Evolutionary conservation across 2,888 invertebrate species (phyloP).

Genomic region (Ashinkailepas kermadecensis): DNA sequence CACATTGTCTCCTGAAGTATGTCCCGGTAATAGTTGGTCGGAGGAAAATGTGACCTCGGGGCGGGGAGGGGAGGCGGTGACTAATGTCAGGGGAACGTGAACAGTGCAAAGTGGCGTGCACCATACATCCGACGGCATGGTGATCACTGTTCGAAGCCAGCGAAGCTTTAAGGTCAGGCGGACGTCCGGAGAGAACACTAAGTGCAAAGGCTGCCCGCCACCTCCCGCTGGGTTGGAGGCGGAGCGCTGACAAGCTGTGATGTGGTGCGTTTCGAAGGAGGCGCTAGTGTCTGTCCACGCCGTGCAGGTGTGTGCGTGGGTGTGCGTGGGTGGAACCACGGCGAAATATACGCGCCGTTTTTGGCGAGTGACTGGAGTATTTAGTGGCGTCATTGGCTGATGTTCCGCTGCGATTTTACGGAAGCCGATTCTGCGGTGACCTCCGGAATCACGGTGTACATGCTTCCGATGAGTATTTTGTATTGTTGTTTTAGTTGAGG

Average conservation of each 20-base stretch:
- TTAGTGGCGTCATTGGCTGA: not conserved
- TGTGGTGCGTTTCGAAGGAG: not conserved
- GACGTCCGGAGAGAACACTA: not conserved
- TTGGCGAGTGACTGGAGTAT: not conserved
- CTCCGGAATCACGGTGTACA: slow-evolving; percentile 1
- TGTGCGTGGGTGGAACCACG: not conserved
- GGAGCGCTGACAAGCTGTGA: not conserved
- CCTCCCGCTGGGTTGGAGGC: not conserved
- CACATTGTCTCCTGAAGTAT: too few relatives aligned
- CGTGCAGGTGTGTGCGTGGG: not conserved
- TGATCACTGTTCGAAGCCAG: slow-evolving; percentile 4
- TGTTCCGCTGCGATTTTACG: too few relatives aligned
- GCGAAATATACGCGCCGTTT: not conserved
- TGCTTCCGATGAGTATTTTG: slow-evolving; percentile 7
- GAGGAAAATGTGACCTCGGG: too few relatives aligned
- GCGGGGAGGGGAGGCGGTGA: too few relatives aligned
- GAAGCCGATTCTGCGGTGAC: too few relatives aligned
- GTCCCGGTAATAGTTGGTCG: too few relatives aligned
- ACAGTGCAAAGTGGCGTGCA: not conserved
- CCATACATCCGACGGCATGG: not conserved
- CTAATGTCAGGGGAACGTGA: too few relatives aligned
- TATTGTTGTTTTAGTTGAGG: not conserved
- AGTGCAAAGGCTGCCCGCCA: not conserved
- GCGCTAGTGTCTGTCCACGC: not conserved
- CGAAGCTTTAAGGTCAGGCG: not conserved